A percentile compares a stretch with the other conserved stretches of the same genome.
These are phyloP conservation scores for Anabacerthia variegaticeps DNA, from an alignment of 2,797 vertebrate species.

Conservation along the genomic window DNA sequence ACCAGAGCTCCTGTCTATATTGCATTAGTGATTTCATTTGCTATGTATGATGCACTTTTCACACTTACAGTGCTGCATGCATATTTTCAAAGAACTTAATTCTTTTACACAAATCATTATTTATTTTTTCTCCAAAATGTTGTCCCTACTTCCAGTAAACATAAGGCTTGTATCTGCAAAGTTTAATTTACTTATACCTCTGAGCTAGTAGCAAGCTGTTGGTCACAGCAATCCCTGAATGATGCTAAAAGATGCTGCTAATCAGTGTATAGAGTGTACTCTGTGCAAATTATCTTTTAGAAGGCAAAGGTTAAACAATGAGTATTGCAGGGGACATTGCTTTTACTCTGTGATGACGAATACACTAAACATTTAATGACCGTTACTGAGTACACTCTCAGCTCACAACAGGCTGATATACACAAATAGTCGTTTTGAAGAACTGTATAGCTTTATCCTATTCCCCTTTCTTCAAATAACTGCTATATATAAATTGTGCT, in stretches of 20 bases:
- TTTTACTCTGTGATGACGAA: not conserved
- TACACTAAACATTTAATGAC: not conserved
- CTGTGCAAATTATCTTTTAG: not conserved
- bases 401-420: not conserved
- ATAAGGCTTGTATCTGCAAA: not conserved
- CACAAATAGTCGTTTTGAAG: not conserved
- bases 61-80: not conserved
- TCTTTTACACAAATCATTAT: not conserved
- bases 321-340: not conserved
- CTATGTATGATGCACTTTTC: not conserved
- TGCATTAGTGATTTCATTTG: not conserved
- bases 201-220: not conserved
- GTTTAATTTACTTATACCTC: not conserved
- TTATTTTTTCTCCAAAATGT: not conserved
- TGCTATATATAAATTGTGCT: not conserved
- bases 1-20: not conserved
- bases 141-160: not conserved
- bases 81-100: not conserved
- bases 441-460: not conserved
- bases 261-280: rapidly evolving
- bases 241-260: not conserved
- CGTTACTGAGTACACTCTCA: not conserved
- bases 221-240: not conserved
- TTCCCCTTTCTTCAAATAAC: not conserved
- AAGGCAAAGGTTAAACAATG: not conserved